Evolutionary conservation across 2,888 invertebrate species (phyloP).

Genomic region (Ophonus ardosiacus): DNA sequence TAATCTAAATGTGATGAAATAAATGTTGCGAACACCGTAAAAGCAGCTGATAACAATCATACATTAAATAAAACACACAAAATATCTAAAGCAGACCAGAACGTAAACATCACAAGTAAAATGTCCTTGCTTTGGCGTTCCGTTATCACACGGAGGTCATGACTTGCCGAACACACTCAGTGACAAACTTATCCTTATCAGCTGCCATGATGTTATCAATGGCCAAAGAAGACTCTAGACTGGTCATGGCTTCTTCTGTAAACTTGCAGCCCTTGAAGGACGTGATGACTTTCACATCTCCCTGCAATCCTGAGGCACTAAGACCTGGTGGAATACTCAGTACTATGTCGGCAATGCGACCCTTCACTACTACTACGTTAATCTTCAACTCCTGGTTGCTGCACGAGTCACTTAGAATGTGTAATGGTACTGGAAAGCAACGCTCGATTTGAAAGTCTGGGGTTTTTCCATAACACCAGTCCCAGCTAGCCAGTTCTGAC

Average conservation of each 20-base stretch:
- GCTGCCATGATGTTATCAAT: slow-evolving; percentile 72
- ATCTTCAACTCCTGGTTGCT: slow-evolving; percentile 78
- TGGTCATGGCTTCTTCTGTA: slow-evolving; percentile 80
- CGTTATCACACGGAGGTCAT: slow-evolving; percentile 77
- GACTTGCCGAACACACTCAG: slow-evolving; percentile 81
- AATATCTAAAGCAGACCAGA: slow-evolving; percentile 9
- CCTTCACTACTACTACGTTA: slow-evolving; percentile 82
- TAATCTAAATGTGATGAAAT: background rate
- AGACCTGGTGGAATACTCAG: slow-evolving; percentile 82
- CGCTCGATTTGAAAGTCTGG: slow-evolving; percentile 89
- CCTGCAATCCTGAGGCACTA: slow-evolving; percentile 79
- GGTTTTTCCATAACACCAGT: slow-evolving; percentile 93
- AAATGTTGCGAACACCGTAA: background rate
- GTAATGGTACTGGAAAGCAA: slow-evolving; percentile 80
- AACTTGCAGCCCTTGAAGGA: slow-evolving; percentile 83
- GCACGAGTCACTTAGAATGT: slow-evolving; percentile 72
- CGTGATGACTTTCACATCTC: slow-evolving; percentile 82
- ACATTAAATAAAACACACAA: slow-evolving; percentile 16
- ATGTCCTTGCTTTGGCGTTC: slow-evolving; percentile 64
- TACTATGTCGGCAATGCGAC: slow-evolving; percentile 82
- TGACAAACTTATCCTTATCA: slow-evolving; percentile 80
- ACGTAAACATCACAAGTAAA: slow-evolving; percentile 14
- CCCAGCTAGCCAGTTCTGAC: slow-evolving; percentile 86
- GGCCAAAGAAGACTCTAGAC: slow-evolving; percentile 76
- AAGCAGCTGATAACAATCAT: background rate